Base-by-base conservation (phyloP, 2,113 vertebrate genomes). In the Hydrochoerus hydrochaeris region DNA sequence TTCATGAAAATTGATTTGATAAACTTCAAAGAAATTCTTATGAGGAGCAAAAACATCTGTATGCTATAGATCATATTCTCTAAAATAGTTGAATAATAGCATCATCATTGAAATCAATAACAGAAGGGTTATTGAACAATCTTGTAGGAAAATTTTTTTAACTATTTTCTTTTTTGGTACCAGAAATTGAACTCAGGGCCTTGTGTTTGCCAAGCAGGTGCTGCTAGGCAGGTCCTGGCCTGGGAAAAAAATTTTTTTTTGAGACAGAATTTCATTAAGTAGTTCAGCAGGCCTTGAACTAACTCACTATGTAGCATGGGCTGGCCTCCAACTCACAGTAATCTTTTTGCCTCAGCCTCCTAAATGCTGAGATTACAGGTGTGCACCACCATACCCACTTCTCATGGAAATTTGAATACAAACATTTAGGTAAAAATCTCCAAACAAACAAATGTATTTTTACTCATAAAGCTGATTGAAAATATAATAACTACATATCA, bases 401-500 rank as follows among this genome's bases (percentile, higher is more conserved):
- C 5, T 12, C 28, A 22, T 63, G 58, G 16, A 93, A 28, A 95
- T 67, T 67, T 30, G 52, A 81, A 22, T 52, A 85, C 52, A 83
- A 58, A 57, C 8, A 24, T 17, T 84, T 88, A 60, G 77, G 85
- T 32, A 86, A 65, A 2, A 30, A 20, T 38, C 32, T 35, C 20
- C 3, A 60, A 75, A 54, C 87, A 13, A 94, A 38, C 5, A 16
- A 63, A 17, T 69, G 73, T 13, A 78, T 28, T 24, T 80, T 95
- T 44, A 54, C 9, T 4, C 7, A 57, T 88, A 87, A 92, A 95
- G 65, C 11, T 58, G 17, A 62, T 38, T 78, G 19, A 65, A 69
- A 91, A 97, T 84, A 30, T n/a, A 88, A 85, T 69, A 17, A 77
- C 46, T 57, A 71, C 11, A 41, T 86, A 65, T 46, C 17, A 94